These are phyloP conservation scores for Acrossocheilus fasciatus DNA, from an alignment of 2,797 vertebrate genomes.

Conservation along the genomic window DNA sequence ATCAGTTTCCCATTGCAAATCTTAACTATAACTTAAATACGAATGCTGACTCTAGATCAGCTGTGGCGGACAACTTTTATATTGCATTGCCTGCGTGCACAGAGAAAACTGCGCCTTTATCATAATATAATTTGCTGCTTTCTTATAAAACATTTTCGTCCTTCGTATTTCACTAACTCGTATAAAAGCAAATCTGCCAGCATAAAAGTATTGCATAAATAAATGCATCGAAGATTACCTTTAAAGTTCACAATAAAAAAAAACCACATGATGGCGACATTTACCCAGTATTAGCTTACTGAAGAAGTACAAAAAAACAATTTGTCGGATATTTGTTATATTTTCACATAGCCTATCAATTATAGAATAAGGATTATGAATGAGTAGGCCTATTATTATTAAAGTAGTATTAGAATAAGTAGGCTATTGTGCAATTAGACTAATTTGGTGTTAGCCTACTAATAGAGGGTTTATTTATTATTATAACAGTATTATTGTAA, in stretches of 20 bases:
- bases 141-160: background rate
- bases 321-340: background rate
- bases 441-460: background rate
- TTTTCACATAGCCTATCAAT: background rate
- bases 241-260: background rate
- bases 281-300: background rate
- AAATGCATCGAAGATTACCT: background rate
- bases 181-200: background rate
- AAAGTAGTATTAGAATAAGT: background rate
- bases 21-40: background rate
- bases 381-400: background rate
- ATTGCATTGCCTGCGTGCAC: background rate
- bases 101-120: background rate
- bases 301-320: background rate
- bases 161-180: background rate
- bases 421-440: background rate
- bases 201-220: background rate
- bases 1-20: background rate
- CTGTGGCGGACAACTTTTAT: background rate
- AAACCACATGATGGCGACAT: slow-evolving; percentile 32
- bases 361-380: background rate
- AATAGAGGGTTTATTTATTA: background rate
- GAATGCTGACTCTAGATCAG: background rate
- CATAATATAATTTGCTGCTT: background rate
- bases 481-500: background rate